phyloP scores from a whole-genome alignment of 2,888 invertebrate genomes.

The Hedya salicella region DNA sequence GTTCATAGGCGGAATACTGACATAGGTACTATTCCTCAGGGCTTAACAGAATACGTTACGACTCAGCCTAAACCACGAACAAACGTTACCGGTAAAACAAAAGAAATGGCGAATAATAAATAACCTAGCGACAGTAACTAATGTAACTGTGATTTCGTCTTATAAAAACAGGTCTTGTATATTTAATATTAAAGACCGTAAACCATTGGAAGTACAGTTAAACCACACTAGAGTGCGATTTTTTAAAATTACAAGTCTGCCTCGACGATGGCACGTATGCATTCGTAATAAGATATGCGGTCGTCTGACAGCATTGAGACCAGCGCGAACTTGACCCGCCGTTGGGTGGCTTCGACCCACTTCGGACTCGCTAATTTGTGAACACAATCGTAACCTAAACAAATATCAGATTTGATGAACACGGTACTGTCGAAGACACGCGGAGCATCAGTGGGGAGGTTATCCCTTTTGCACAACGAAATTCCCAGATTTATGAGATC shows the following conservation, averaged over 20 bases:
- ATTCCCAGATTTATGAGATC: neutral
- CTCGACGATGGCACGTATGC: slow-evolving; percentile 3
- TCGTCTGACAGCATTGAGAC: slow-evolving; percentile 9
- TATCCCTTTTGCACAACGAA: slow-evolving; percentile 4
- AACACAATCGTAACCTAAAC: slow-evolving; percentile 51
- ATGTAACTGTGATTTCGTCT: neutral
- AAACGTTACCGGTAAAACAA: too few relatives aligned
- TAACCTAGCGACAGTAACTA: neutral
- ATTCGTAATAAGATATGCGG: slow-evolving; percentile 22
- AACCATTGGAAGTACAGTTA: slow-evolving; percentile 18
- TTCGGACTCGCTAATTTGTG: slow-evolving; percentile 53
- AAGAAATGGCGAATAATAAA: too few relatives aligned
- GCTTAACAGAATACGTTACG: too few relatives aligned
- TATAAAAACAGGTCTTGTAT: slow-evolving; percentile 8
- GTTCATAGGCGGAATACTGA: too few relatives aligned
- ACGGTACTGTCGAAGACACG: neutral
- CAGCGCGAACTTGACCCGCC: slow-evolving; percentile 65
- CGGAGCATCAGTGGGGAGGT: neutral
- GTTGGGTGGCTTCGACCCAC: slow-evolving; percentile 54
- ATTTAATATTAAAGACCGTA: slow-evolving; percentile 6
- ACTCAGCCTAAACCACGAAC: too few relatives aligned
- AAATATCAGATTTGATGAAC: neutral
- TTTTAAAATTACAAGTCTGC: slow-evolving; percentile 1
- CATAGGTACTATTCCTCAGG: too few relatives aligned
- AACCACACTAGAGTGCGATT: slow-evolving; percentile 9